Conservation (phyloP, 2,888 invertebrate genomes). For the Macaria notata region DNA sequence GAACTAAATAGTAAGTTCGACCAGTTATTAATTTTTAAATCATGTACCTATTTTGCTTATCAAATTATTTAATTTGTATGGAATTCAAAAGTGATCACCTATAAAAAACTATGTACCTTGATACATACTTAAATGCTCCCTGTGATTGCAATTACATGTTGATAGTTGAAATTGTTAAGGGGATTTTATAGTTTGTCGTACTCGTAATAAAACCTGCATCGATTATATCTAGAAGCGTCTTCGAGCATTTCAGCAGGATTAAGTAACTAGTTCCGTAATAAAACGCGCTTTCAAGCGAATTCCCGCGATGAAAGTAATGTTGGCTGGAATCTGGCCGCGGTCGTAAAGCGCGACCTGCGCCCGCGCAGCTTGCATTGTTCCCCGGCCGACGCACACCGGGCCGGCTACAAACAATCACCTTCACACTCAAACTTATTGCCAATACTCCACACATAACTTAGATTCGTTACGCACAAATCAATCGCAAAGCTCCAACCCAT, state of each 20-base stretch:
- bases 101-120: no score
- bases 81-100: no score
- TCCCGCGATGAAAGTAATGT: constrained; percentile 63
- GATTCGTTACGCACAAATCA: constrained; percentile 23
- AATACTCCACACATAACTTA: constrained; percentile 16
- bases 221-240: no score
- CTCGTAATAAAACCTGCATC: no score
- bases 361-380: constrained; percentile 65
- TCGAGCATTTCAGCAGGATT: constrained; percentile 8
- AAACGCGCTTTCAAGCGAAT: constrained; percentile 59
- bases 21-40: no score
- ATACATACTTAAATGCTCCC: no score
- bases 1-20: constrained; percentile 12
- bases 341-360: constrained; percentile 59
- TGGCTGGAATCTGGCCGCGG: constrained; percentile 55
- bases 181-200: no score
- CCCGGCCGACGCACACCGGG: constrained; percentile 54
- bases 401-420: constrained; percentile 47
- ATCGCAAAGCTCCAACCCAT: constrained; percentile 14
- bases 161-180: no score
- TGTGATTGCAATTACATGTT: no score
- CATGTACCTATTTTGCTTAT: no score
- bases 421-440: constrained; percentile 27
- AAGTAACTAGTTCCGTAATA: constrained; percentile 33
- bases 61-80: no score